Base-by-base conservation (phyloP, 2,113 vertebrate genomes). In the Salvelinus alpinus region DNA sequence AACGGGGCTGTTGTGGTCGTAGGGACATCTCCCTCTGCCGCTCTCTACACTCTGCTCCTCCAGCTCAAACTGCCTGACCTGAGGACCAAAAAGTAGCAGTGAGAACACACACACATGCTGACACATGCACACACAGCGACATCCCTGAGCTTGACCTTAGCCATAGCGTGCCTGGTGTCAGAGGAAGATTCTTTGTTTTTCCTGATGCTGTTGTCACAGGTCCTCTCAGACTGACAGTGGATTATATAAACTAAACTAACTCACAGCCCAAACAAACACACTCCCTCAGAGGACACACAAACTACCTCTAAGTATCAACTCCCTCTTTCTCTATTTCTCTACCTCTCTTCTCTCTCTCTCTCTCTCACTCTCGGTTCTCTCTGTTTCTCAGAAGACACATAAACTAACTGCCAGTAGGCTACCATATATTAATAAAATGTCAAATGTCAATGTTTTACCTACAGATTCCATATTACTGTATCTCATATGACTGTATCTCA, bases 1-100 rank as follows among this genome's bases (percentile, higher is more conserved):
- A 82, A 95, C 96, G 80, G 97, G 92, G 81, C 96, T 98, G 83
- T 87, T 93, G 82, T 95, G 94, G 86, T 98, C 96, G 73, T 95
- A 99, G 0, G 98, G 98, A 84, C 96, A 96, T 80, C 95, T 94
- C 76, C 97, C 97, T 90, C 95, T 92, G 84, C 97, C 97, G 80
- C 94, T 93, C 78, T 96, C 94, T 24, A 93, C 75, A 78, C 93
- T 94, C 77, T 96, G 93, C 0, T 85, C 88, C 82, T 98, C 95
- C 87, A 99, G 88, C 62, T 90, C 86, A 90, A 99, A 99, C 66
- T 90, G 81, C 48, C 88, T 92, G 73, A 93, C 95, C 96, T 97
- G 77, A 69, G 83, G 14, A 71, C 59, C 76, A 51, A 60, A 14
- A 68, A 12, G 69, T 25, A 48, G 74, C 25, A 78, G 65, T 62